These are phyloP conservation scores for Amphipoea lucens DNA, from an alignment of 2,888 invertebrate genomes.

Conservation along the genomic window DNA sequence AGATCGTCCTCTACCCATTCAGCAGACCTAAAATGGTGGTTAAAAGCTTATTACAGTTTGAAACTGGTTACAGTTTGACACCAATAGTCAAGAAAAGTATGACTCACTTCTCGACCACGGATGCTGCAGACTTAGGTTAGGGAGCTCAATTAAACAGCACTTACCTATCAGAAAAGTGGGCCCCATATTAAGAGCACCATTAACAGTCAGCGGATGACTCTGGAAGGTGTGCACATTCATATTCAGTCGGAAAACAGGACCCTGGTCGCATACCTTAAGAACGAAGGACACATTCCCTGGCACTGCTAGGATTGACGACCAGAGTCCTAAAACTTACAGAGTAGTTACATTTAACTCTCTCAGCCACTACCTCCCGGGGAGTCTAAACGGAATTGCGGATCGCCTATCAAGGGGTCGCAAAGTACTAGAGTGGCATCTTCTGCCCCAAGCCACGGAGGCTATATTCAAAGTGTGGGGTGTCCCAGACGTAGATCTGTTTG, in stretches of 20 bases:
- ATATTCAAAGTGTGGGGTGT: slow-evolving; percentile 10
- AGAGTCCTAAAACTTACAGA: slow-evolving; percentile 7
- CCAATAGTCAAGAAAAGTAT: slow-evolving; percentile 1
- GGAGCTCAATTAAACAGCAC: too few species aligned
- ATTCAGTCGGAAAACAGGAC: neutral
- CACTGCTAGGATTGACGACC: slow-evolving; percentile 6
- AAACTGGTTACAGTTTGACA: neutral
- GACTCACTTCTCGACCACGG: neutral
- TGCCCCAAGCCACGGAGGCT: neutral
- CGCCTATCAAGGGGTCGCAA: slow-evolving; percentile 1
- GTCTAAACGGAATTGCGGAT: slow-evolving; percentile 7
- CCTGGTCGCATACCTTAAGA: neutral
- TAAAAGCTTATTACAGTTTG: too few species aligned
- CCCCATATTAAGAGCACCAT: neutral
- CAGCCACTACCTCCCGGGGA: slow-evolving; percentile 4
- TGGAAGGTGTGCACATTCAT: neutral
- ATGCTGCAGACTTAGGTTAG: neutral
- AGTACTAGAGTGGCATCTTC: slow-evolving; percentile 8
- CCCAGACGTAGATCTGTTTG: neutral
- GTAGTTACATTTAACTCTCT: neutral
- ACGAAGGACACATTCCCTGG: neutral
- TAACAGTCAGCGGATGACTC: slow-evolving; percentile 2
- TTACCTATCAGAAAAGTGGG: neutral
- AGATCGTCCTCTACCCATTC: neutral
- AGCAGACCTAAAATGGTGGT: neutral